Base-by-base conservation (phyloP, 37 sponge, comb jelly and placozoan genomes). In the Halichondria panicea region DNA sequence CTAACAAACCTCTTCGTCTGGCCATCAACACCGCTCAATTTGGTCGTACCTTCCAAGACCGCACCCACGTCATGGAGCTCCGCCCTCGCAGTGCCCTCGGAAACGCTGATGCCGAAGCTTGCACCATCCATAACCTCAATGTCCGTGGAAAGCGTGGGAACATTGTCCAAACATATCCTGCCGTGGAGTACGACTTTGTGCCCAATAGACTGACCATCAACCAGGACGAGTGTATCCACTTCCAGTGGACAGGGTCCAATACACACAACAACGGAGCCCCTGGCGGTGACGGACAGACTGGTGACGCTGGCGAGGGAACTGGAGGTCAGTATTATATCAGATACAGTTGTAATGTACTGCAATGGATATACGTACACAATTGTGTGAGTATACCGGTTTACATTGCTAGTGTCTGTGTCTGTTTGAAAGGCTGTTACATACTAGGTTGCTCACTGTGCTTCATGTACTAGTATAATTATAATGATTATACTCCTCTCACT, bases 241-340 rank as follows among this genome's bases (percentile, higher is more conserved):
- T 98, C 19, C 99, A 98, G 73, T 97, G 97, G 97, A 93, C 97
- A 40, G 97, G 98, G 55, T 97, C 98, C 63, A 98, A 98, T 84
- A 95, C 99, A 0, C 99, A 98, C 81, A 98, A 98, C 80, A 98
- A 98, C 73, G 79, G 85, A 0, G 63, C 59, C 52, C 93, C 93
- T 18, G 99, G 85, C 35, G 99, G 99, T 30, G 99, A 98, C 54
- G 99, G 99, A 36, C 99, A 98, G 78, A 84, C 99, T 25, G 99
- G 98, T n/a, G 99, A 98, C 59, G 99, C 99, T 43, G 99, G 99
- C 0, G 99, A 98, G 68, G 99, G 99, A 19, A 90, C 80, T 42
- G 85, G 87, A 76, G 99, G 97, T 93, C 66, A 57, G 71, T n/a
- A n/a, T n/a, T n/a, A n/a, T n/a, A n/a, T n/a, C n/a, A n/a, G n/a